Base-by-base conservation (phyloP, 2,888 invertebrate species). In the Melieria picta region DNA sequence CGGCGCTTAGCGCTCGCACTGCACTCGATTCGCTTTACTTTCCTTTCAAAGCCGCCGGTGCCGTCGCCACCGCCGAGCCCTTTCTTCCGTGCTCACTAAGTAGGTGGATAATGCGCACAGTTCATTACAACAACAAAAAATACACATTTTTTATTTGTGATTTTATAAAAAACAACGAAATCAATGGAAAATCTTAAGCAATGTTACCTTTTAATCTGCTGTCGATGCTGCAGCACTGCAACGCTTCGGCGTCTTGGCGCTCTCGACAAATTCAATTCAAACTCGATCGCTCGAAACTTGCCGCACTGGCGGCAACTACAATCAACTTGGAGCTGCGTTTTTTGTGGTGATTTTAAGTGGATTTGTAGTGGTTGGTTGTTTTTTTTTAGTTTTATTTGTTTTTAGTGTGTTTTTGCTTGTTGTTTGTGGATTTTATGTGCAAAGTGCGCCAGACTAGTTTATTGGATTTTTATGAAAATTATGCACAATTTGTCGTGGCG, bases 311-410 rank as follows among this genome's bases (percentile, higher is more conserved):
- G 72, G 72, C 69, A 61, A 72, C 65, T 72, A 65, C 72, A 72
- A 72, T 61, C 61, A 69, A 65, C 58, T 72, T 66, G 72, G 48
- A 81, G 81, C 80, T 79, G 81, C 30, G 77, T 81, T 82, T 82
- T 82, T 77, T 79, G 82, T 81, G 81, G 79, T 81, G 82, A 81
- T 82, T 81, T 82, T 82, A 81, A 81, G 81, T 82, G 81, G 81
- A 81, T 82, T 82, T 82, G 80, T 81, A 77, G 82, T 80, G 80
- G 30, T 30, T 30, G 30, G 30, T 30, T 30, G 3, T 30, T 30
- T 30, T 30, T 30, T 30, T 30, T 30, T 30, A 30, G 30, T 0
- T 57, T 11, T 65, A 43, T 13, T 5, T 52, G 46, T 52, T 75
- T 79, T 80, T 82, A 82, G 82, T 80, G 42, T 60, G 60, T 45